Evolutionary conservation across 2,113 vertebrate species (phyloP).

Genomic region (Anarrhichthys ocellatus): DNA sequence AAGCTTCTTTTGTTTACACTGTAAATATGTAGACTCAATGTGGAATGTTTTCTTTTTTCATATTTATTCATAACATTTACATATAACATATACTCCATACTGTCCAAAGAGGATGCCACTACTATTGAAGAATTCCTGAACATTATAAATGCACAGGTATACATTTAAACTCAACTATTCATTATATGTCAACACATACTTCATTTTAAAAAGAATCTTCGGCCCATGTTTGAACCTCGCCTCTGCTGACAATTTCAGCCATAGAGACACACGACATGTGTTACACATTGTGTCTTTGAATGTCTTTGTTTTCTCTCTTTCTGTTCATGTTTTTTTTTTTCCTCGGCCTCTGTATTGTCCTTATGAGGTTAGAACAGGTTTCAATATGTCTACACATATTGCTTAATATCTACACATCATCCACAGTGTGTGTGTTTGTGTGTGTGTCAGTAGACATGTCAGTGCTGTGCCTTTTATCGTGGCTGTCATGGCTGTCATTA

Average conservation of each 20-base stretch:
- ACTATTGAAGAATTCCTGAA: neutral
- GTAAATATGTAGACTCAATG: neutral
- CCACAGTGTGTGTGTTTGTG: neutral
- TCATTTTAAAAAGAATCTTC: neutral
- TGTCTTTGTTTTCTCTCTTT: slow-evolving; percentile 24
- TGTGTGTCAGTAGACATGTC: slow-evolving; percentile 40
- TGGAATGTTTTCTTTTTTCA: neutral
- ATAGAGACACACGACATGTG: neutral
- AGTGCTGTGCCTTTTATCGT: slow-evolving; percentile 40
- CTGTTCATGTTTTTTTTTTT: neutral
- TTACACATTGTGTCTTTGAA: neutral
- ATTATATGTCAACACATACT: neutral
- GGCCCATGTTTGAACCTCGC: neutral
- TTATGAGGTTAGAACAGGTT: slow-evolving; percentile 42
- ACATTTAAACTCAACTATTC: neutral
- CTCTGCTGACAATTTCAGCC: neutral
- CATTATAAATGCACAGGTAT: slow-evolving; percentile 9
- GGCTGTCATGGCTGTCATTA: slow-evolving; percentile 39
- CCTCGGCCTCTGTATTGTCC: slow-evolving; percentile 58
- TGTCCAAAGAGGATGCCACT: neutral
- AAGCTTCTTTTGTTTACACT: neutral
- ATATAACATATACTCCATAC: neutral
- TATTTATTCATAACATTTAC: neutral
- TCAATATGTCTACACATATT: slow-evolving; percentile 34
- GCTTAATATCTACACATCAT: slow-evolving; percentile 6